Evolutionary conservation across 1,140 invertebrate genomes (phyloP).

Genomic region (Venustaconcha ellipsiformis): DNA sequence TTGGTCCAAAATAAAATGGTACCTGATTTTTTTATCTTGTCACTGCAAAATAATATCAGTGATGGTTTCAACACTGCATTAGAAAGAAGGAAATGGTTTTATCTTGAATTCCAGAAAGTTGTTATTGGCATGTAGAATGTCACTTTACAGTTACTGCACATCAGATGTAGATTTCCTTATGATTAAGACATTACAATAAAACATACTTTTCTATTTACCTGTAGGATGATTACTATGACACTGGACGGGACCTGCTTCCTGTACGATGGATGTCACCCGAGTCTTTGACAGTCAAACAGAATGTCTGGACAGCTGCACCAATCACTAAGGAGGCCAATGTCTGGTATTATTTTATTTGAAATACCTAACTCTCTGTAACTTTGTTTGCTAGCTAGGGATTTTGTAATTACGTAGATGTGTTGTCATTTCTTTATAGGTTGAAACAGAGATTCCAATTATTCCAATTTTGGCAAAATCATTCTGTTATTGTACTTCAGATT

Average conservation of each 20-base stretch:
- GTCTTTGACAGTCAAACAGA: constrained; percentile 77
- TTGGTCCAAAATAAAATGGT: too few relatives aligned
- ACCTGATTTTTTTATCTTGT: too few relatives aligned
- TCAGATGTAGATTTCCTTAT: background rate
- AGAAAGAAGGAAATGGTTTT: background rate
- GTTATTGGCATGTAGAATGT: too few relatives aligned
- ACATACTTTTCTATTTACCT: constrained; percentile 20
- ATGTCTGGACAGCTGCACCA: constrained; percentile 77
- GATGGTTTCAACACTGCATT: background rate
- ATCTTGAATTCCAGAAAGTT: too few relatives aligned
- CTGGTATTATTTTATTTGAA: constrained; percentile 54
- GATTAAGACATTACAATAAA: background rate
- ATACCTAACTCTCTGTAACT: background rate
- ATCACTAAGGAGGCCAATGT: constrained; percentile 68
- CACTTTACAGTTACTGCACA: background rate
- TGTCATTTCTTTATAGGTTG: too few relatives aligned
- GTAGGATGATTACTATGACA: constrained; percentile 77
- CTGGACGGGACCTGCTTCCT: constrained; percentile 76
- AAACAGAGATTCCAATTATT: too few relatives aligned
- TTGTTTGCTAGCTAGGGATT: background rate
- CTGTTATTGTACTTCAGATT: too few relatives aligned
- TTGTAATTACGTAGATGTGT: too few relatives aligned
- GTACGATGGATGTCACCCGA: constrained; percentile 85
- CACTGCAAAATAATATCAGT: background rate
- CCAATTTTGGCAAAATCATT: too few relatives aligned